A percentile compares a stretch with the other conserved stretches of the same genome.
These are phyloP conservation scores for Microtus richardsoni DNA, from an alignment of 2,113 vertebrate genomes.

Conservation along the genomic window DNA sequence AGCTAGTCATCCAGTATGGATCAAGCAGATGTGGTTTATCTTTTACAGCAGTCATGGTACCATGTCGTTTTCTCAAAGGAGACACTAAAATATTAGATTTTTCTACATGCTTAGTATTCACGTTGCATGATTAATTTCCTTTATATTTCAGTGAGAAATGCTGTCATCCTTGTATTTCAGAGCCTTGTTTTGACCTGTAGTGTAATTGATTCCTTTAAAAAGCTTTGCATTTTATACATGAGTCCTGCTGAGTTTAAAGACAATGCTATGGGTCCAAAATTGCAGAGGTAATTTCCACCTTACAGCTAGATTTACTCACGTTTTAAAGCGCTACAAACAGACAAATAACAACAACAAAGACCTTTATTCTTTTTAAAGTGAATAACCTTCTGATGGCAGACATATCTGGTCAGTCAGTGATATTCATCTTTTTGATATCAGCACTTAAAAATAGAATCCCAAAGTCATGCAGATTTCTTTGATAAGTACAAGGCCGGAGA, in stretches of 20 bases:
- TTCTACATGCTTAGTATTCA: constrained; percentile 47
- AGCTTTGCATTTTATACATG: constrained; percentile 68
- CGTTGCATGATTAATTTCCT: constrained; percentile 46
- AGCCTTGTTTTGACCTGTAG: constrained; percentile 63
- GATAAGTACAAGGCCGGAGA: not conserved
- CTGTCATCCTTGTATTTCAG: constrained; percentile 57
- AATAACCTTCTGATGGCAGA: not conserved
- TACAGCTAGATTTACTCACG: constrained; percentile 9
- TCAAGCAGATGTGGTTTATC: not conserved
- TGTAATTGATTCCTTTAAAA: constrained; percentile 71
- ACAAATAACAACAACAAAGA: not conserved
- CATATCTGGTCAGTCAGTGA: not conserved
- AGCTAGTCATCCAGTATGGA: not conserved
- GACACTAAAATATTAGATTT: constrained; percentile 7
- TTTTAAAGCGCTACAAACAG: constrained; percentile 53
- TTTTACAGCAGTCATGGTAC: not conserved
- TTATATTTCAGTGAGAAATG: constrained; percentile 54
- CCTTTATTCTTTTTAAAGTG: constrained; percentile 52
- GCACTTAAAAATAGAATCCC: not conserved
- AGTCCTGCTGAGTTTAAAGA: constrained; percentile 62
- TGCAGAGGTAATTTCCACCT: constrained; percentile 50
- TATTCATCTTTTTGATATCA: not conserved
- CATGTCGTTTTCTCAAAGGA: not conserved
- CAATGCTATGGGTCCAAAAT: constrained; percentile 35
- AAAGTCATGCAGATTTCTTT: not conserved